phyloP scores from a whole-genome alignment of 2,797 vertebrate genomes.

The Enteromius viviparus region DNA sequence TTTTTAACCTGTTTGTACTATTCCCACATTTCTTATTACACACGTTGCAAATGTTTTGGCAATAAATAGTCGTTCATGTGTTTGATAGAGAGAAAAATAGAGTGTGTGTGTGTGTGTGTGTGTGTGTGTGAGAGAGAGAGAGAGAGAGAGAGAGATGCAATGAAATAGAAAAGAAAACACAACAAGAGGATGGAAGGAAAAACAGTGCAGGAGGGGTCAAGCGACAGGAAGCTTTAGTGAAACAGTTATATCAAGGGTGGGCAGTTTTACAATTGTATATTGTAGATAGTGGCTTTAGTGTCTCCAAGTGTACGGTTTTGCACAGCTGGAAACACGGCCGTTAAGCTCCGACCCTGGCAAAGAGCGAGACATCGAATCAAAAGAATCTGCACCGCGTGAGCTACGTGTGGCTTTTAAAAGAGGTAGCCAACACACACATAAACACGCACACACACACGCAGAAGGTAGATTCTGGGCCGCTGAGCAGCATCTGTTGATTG shows the following conservation, averaged over 20 bases:
- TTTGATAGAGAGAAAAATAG: conserved; percentile 55
- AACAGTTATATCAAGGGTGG: conserved; percentile 26
- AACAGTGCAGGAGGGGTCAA: conserved; percentile 16
- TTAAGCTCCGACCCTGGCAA: conserved; percentile 32
- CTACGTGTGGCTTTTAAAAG: conserved; percentile 45
- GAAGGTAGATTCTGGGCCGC: conserved; percentile 57
- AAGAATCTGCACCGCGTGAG: conserved; percentile 55
- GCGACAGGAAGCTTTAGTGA: conserved; percentile 53
- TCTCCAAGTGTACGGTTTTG: conserved; percentile 29
- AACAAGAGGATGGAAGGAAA: conserved; percentile 21
- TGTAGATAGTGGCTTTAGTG: conserved; percentile 13
- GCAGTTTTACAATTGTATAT: conserved; percentile 12
- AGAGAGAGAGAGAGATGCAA: conserved; percentile 40
- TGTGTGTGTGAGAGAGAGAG: neutral
- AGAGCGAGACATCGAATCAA: conserved; percentile 43
- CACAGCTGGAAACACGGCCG: conserved; percentile 55
- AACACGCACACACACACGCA: conserved; percentile 37
- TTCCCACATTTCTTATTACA: neutral
- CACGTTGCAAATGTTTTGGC: neutral
- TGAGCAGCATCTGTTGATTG: conserved; percentile 70
- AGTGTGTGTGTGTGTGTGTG: conserved; percentile 55
- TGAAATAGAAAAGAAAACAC: conserved; percentile 54
- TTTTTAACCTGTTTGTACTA: neutral
- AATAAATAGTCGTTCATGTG: neutral
- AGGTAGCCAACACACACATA: conserved; percentile 48